Percentiles rank a stretch among this genome's conserved stretches.
These are phyloP conservation scores for Hyposoter didymator DNA, from an alignment of 2,888 invertebrate species.

Conservation along the genomic window DNA sequence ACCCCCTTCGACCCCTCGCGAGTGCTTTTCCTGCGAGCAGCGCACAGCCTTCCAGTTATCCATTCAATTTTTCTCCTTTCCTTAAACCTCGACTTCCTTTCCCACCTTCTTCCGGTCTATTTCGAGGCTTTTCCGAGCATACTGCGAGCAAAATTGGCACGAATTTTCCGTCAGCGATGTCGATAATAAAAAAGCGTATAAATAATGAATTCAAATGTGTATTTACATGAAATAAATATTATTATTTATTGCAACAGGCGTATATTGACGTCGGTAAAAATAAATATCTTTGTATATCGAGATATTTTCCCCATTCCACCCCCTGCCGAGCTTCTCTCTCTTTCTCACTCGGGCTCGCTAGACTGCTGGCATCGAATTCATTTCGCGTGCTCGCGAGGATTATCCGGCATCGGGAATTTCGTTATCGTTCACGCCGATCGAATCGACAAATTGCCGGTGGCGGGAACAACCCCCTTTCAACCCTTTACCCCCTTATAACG, in stretches of 20 bases:
- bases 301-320: constrained; percentile 12
- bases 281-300: background rate
- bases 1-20: constrained; percentile 22
- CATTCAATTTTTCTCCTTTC: constrained; percentile 4
- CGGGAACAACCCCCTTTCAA: constrained; percentile 53
- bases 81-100: background rate
- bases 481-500: constrained; percentile 38
- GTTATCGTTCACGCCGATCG: constrained; percentile 75
- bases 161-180: constrained; percentile 36
- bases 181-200: constrained; percentile 2
- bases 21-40: background rate
- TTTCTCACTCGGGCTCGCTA: constrained; percentile 13
- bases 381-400: constrained; percentile 74
- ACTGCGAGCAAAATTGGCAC: constrained; percentile 25
- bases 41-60: constrained; percentile 3
- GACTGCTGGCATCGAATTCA: constrained; percentile 68
- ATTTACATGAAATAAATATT: constrained; percentile 5
- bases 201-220: constrained; percentile 43
- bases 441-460: constrained; percentile 75
- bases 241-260: background rate
- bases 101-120: background rate
- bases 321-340: background rate
- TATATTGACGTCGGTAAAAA: background rate
- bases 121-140: background rate
- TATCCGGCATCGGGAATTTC: constrained; percentile 74